Base-by-base conservation (phyloP, 2,888 invertebrate species). In the Copidosoma aretas region DNA sequence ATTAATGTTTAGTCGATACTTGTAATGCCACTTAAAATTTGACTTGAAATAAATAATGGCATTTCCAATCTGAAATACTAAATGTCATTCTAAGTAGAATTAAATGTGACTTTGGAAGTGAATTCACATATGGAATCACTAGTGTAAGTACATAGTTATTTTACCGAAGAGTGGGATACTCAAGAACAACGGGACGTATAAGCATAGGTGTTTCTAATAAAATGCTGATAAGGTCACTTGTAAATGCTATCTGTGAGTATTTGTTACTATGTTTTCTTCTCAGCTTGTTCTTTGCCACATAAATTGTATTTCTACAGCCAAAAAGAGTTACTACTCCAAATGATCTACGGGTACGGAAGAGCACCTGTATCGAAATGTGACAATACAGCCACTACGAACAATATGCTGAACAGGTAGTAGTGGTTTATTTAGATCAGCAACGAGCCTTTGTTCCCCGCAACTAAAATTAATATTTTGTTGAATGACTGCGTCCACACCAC, bases 131-230 rank as follows among this genome's bases (percentile, higher is more conserved):
- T n/a, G n/a, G n/a, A n/a, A n/a, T n/a, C n/a, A n/a, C n/a, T n/a
- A n/a, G n/a, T n/a, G n/a, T n/a, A n/a, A n/a, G n/a, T n/a, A n/a
- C n/a, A n/a, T n/a, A n/a, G n/a, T n/a, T n/a, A n/a, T n/a, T n/a
- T n/a, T n/a, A n/a, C n/a, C n/a, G n/a, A n/a, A n/a, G 10, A 19
- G 52, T n/a, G 54, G 46, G 15, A 25, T 12, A 21, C 15, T 1
- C 24, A 3, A 17, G 14, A 17, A 22, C 1, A 25, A 15, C 1
- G 76, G 82, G 0, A 46, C 12, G 32, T 25, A 92, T 93, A 54
- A 91, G 91, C 79, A 89, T 89, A 75, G 91, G 91, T 10, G 89
- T 88, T 1, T 88, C 90, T 0, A 87, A 87, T 0, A 89, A 92
- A 0, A 85, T 85, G 73, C 84, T 93, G 24, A 89, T 91, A 88